phyloP scores from a whole-genome alignment of 2,888 invertebrate species.

The Hesperia comma region DNA sequence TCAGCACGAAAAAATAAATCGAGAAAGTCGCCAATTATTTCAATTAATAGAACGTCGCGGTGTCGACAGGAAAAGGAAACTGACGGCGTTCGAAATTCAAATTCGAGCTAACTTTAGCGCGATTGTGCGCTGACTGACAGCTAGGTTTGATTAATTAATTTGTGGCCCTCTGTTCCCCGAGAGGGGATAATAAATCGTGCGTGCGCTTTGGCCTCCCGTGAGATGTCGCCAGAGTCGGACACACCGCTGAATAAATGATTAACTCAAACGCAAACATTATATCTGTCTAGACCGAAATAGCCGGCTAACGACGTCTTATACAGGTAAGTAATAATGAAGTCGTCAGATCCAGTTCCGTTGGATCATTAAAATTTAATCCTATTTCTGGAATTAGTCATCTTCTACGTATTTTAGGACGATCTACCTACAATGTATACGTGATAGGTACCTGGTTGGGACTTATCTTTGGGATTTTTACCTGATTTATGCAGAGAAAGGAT shows the following conservation, averaged over 20 bases:
- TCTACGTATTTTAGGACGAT: slow-evolving; percentile 23
- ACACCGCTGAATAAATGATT: slow-evolving; percentile 78
- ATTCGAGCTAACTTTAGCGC: slow-evolving; percentile 66
- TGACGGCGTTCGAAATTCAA: slow-evolving; percentile 48
- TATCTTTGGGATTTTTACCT: slow-evolving; percentile 8
- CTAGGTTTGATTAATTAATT: slow-evolving; percentile 82
- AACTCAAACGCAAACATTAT: slow-evolving; percentile 74
- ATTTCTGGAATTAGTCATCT: slow-evolving; percentile 47
- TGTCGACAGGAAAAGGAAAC: slow-evolving; percentile 80
- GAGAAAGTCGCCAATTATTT: slow-evolving; percentile 76
- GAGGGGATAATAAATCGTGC: slow-evolving; percentile 79
- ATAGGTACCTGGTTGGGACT: slow-evolving; percentile 36
- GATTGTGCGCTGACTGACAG: slow-evolving; percentile 80
- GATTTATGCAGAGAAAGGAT: neutral
- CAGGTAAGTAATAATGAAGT: slow-evolving; percentile 79
- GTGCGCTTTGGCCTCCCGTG: slow-evolving; percentile 72
- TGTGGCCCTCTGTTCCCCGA: slow-evolving; percentile 67
- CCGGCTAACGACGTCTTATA: slow-evolving; percentile 78
- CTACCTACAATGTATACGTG: slow-evolving; percentile 35
- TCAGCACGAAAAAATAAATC: slow-evolving; percentile 73
- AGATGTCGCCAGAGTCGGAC: slow-evolving; percentile 74
- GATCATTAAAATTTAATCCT: slow-evolving; percentile 71
- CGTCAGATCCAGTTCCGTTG: slow-evolving; percentile 70
- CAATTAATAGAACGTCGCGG: slow-evolving; percentile 78
- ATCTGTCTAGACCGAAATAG: slow-evolving; percentile 76